Conservation (phyloP, 2,888 invertebrate species). For the Disparrhopalites patrizii region DNA sequence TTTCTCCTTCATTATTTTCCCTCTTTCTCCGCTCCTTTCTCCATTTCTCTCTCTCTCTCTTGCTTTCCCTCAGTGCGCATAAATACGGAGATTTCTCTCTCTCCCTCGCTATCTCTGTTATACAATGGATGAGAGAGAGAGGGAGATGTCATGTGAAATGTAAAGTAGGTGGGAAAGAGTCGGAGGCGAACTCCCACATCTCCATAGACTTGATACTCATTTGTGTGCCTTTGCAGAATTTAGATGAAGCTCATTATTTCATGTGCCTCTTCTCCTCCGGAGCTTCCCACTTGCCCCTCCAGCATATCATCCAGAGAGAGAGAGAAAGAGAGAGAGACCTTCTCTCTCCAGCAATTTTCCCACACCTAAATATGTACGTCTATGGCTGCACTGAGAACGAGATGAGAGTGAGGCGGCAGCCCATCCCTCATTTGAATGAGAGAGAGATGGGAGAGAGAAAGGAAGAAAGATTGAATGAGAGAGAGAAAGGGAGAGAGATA, state of each 20-base stretch:
- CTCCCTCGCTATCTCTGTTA: slow-evolving; percentile 2
- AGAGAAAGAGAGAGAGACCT: background rate
- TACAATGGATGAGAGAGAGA: background rate
- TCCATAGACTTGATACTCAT: slow-evolving; percentile 1
- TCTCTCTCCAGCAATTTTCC: background rate
- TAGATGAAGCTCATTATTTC: slow-evolving; percentile 28
- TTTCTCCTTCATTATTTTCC: background rate
- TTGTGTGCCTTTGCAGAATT: slow-evolving; percentile 27
- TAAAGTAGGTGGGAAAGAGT: slow-evolving; percentile 20
- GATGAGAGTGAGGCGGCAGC: background rate
- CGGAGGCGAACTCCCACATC: background rate
- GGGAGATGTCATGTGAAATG: slow-evolving; percentile 17
- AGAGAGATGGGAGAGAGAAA: background rate
- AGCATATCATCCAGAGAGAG: background rate
- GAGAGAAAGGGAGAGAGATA: background rate
- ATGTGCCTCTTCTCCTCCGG: background rate
- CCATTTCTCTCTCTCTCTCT: background rate
- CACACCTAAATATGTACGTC: background rate
- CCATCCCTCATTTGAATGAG: background rate
- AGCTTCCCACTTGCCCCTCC: too few species aligned
- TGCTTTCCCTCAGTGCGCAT: background rate
- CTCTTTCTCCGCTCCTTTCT: background rate
- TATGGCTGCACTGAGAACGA: background rate
- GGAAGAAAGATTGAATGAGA: background rate
- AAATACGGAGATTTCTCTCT: background rate